Evolutionary conservation across 1,140 invertebrate species (phyloP), one percentile per base, ranked within the genome.

Genomic region (Oedothorax gibbosus): DNA sequence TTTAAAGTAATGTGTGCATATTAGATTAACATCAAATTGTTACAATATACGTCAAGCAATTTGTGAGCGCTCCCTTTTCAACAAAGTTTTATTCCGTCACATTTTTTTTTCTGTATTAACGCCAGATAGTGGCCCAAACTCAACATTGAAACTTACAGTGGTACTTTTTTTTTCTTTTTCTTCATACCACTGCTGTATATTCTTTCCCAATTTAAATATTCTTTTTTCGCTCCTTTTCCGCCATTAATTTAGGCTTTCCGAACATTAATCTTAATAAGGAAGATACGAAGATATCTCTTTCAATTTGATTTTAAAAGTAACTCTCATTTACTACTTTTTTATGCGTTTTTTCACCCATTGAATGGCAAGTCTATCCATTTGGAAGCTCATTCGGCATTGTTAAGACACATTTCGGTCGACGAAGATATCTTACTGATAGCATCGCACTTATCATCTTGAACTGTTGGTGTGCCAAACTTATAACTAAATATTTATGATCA

Each of bases 241-340:
- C 77, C 64, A 79, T 79, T 81, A 81, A 81, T 81, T 81, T 81
- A 51, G 54, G 35, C 64, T 56, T 56, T 54, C 21, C 15, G 21
- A 51, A 71, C 78, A 81, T 81, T 81, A 81, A 81, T 81, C 78
- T 81, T 81, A 81, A 81, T 81, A 81, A 81, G 54, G 66, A 50
- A 66, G 66, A 71, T 56, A 50, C 21, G 53, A 14, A 2, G 78
- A 71, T 81, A 81, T 81, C 78, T 71, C 78, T 68, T 71, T 81
- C 78, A 71, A 81, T 81, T 81, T 81, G 66, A 81, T 57, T 69
- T 71, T 81, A 60, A 81, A 81, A 81, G 78, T 81, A 81, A 71
- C 54, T 60, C 65, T 71, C 66, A 81, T 60, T 71, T 81, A 81
- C 69, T 79, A 64, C 35, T 64, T 65, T 65, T 65, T 20, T 14